Evolutionary conservation across 2,113 vertebrate species (phyloP).

Genomic region (Myocastor coypus): DNA sequence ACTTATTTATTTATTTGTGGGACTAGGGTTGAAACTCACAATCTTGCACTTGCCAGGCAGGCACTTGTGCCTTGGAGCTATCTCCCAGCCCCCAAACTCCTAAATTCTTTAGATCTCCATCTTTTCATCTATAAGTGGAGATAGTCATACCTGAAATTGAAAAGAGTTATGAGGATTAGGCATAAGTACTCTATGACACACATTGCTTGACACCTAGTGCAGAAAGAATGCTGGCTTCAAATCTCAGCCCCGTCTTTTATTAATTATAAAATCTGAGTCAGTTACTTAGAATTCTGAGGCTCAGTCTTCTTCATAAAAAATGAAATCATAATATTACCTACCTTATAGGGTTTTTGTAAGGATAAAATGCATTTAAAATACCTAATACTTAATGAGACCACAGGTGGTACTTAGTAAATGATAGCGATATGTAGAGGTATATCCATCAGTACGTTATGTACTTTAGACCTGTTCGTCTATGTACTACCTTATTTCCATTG

Average conservation of each 20-base stretch:
- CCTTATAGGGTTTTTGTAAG: background rate
- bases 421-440: slow-evolving; percentile 5
- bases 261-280: background rate
- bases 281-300: slow-evolving; percentile 27
- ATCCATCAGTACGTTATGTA: background rate
- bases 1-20: no score
- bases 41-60: no score
- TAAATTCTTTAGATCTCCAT: background rate
- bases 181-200: slow-evolving; percentile 41
- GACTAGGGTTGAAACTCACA: no score
- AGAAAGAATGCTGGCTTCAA: slow-evolving; percentile 39
- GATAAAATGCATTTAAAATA: slow-evolving; percentile 14
- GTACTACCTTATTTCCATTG: slow-evolving; percentile 44
- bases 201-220: background rate
- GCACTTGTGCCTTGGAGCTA: no score
- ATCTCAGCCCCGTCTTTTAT: slow-evolving; percentile 10
- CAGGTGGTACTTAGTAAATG: slow-evolving; percentile 13
- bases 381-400: slow-evolving; percentile 19
- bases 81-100: no score
- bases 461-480: slow-evolving; percentile 26
- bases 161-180: background rate
- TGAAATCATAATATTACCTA: slow-evolving; percentile 37
- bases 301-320: slow-evolving; percentile 26
- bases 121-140: slow-evolving; percentile 41
- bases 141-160: slow-evolving; percentile 15